Evolutionary conservation across 92 coral and sea anemone species (phyloP), one percentile per base, ranked within the genome.

Genomic region (Phenganax subtilis): DNA sequence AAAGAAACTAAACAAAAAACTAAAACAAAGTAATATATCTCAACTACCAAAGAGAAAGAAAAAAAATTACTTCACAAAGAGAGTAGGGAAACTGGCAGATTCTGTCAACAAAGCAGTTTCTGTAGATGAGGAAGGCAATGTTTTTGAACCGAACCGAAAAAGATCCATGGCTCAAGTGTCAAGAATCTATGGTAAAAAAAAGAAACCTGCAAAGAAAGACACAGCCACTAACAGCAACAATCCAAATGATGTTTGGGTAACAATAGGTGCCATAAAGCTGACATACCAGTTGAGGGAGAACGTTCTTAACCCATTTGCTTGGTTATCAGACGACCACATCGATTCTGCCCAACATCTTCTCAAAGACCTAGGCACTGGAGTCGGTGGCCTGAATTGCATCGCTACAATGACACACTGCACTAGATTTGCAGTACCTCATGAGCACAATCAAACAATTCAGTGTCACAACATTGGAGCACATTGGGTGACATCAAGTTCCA

Each of bases 391-490:
- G 28, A 67, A 67, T 28, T 67, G 28, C 12, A 37, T 28, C 8
- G 37, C 9, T 10, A 28, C 73, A 16, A 67, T 67, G 73, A 67
- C 73, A 16, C 73, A 67, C 31, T 28, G 73, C 30, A 67, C 29
- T 37, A 16, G 37, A 67, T 67, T 67, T 28, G 17, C 31, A 67
- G 25, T 67, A 10, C 25, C 73, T 28, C 73, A 67, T 14, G 73
- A 67, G 17, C 73, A 3, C 17, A 67, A 67, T 2, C 73, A 67
- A 16, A 28, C 73, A 16, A 67, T 67, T 28, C 73, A 67, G 5
- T 67, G 73, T 37, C 73, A 67, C 28, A 67, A 67, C 8, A 67
- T 67, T 67, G 76, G 76, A 51, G 76, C 54, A 71, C 76, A 71
- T 51, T 71, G 76, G 76, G 53, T 29, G 31, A 71, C 76, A 9